These are phyloP conservation scores for Catocala sponsa DNA, from an alignment of 2,888 invertebrate species.

Conservation along the genomic window DNA sequence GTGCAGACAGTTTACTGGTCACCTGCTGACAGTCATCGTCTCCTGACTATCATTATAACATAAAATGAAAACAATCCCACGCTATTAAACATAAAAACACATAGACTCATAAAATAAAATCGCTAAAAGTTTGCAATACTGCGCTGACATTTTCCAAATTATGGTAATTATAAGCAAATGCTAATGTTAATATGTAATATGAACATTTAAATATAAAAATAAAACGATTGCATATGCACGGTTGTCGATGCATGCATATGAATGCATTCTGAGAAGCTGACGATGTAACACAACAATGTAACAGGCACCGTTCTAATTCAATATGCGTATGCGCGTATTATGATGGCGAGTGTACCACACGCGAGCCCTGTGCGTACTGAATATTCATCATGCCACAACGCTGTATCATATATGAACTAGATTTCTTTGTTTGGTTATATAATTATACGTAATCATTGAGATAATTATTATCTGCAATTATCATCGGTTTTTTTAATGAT, in stretches of 20 bases:
- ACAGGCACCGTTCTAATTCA: conserved; percentile 26
- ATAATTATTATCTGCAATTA: conserved; percentile 1
- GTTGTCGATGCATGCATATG: conserved; percentile 4
- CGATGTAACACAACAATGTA: conserved; percentile 27
- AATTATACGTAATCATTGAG: conserved; percentile 18
- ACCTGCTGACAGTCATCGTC: no score
- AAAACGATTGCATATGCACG: conserved; percentile 3
- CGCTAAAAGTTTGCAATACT: no score
- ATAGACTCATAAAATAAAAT: no score
- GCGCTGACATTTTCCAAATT: no score
- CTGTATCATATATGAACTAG: conserved; percentile 17
- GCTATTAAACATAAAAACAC: no score
- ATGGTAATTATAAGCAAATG: conserved; percentile 2
- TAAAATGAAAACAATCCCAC: no score
- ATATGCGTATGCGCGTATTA: conserved; percentile 32
- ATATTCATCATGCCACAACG: conserved; percentile 37
- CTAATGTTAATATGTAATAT: conserved; percentile 4
- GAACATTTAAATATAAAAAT: neutral
- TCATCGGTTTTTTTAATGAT: no score
- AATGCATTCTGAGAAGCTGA: conserved; percentile 13
- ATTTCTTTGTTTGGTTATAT: conserved; percentile 37
- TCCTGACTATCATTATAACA: no score
- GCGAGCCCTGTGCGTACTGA: conserved; percentile 43
- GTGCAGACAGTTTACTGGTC: no score
- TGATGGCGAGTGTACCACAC: conserved; percentile 25